Conservation (phyloP, 2,113 vertebrate genomes). For the Rhea pennata region DNA sequence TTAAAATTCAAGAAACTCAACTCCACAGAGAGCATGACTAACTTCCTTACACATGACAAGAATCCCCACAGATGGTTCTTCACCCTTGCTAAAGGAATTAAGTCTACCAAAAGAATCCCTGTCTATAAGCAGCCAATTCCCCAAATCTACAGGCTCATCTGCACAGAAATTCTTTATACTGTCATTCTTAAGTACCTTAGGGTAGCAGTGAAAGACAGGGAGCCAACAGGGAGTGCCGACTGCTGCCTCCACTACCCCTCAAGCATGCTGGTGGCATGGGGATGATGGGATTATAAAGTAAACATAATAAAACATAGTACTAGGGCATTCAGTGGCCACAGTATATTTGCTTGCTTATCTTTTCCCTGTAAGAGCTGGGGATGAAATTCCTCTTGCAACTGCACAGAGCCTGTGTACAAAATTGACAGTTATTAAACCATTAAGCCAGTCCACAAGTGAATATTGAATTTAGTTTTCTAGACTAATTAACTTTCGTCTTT, state of each 20-base stretch:
- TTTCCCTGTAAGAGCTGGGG: constrained; percentile 35
- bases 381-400: constrained; percentile 69
- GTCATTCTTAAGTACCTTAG: constrained; percentile 84
- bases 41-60: constrained; percentile 81
- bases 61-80: constrained; percentile 79
- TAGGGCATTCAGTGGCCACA: constrained; percentile 68
- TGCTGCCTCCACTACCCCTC: constrained; percentile 77
- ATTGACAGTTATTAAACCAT: constrained; percentile 73
- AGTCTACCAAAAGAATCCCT: constrained; percentile 78
- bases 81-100: constrained; percentile 81
- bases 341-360: constrained; percentile 70
- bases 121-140: constrained; percentile 80
- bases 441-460: constrained; percentile 58
- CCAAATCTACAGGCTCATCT: constrained; percentile 82
- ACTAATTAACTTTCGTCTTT: constrained; percentile 62
- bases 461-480: constrained; percentile 60
- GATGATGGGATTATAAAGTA: constrained; percentile 81
- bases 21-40: constrained; percentile 77
- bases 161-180: constrained; percentile 84
- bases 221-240: constrained; percentile 69
- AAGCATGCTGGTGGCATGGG: constrained; percentile 76
- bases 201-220: constrained; percentile 80
- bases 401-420: constrained; percentile 37
- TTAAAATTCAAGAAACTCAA: constrained; percentile 83
- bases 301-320: constrained; percentile 80